Percentiles rank a stretch among this genome's conserved stretches.
phyloP scores from a whole-genome alignment of 2,113 vertebrate genomes.

The Rhinogobius similis region DNA sequence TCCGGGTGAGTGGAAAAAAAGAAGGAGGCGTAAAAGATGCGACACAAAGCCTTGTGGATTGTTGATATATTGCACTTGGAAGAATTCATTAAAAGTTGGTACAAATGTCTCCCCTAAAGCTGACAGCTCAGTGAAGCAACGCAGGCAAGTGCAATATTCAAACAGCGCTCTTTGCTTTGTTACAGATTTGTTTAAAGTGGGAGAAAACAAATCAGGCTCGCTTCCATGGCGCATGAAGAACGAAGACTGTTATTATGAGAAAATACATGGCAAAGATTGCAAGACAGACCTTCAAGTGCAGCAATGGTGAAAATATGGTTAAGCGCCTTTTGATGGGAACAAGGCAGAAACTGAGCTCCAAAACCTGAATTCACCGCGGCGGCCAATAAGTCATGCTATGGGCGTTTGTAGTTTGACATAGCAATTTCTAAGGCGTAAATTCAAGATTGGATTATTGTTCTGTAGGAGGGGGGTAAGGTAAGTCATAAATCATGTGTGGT shows the following conservation, averaged over 20 bases:
- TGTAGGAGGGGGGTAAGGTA: neutral
- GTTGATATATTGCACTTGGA: slow-evolving; percentile 34
- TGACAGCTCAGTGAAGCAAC: slow-evolving; percentile 43
- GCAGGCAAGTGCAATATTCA: slow-evolving; percentile 34
- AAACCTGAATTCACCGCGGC: neutral
- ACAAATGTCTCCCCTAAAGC: slow-evolving; percentile 38
- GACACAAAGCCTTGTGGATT: slow-evolving; percentile 25
- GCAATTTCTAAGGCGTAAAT: slow-evolving; percentile 1
- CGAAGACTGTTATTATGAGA: slow-evolving; percentile 6
- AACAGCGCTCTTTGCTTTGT: slow-evolving; percentile 38
- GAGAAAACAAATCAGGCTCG: slow-evolving; percentile 38
- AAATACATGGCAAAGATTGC: slow-evolving; percentile 5
- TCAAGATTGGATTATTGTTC: neutral
- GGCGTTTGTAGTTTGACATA: neutral
- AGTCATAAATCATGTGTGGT: neutral
- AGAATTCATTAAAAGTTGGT: slow-evolving; percentile 42
- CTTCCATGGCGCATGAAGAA: slow-evolving; percentile 5
- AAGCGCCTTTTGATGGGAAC: neutral
- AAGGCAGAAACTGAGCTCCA: neutral
- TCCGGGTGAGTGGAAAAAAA: neutral
- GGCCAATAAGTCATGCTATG: slow-evolving; percentile 1
- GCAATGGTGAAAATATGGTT: slow-evolving; percentile 1
- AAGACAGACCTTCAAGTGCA: neutral
- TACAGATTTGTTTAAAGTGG: slow-evolving; percentile 39
- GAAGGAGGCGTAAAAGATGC: neutral